Percentiles rank a stretch among this genome's conserved stretches.
phyloP scores from a whole-genome alignment of 2,797 vertebrate genomes.

The Ptychadena robeensis region DNA sequence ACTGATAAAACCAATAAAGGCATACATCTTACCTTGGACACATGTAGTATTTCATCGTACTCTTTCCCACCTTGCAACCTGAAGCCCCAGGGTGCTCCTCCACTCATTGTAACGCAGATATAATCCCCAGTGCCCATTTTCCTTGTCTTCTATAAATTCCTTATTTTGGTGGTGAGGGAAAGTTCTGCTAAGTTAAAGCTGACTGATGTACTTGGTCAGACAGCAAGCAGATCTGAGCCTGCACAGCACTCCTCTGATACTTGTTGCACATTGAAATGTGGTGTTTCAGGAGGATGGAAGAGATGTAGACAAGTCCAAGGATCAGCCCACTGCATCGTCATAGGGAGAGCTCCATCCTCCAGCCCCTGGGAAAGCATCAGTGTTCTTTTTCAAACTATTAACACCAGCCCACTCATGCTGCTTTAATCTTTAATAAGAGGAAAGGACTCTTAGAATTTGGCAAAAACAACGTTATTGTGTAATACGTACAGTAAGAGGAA shows the following conservation, averaged over 20 bases:
- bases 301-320: constrained; percentile 59
- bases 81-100: constrained; percentile 95
- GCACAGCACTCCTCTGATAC: constrained; percentile 47
- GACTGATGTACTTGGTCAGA: constrained; percentile 3
- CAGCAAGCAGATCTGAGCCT: constrained; percentile 1
- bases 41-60: constrained; percentile 81
- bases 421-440: not conserved
- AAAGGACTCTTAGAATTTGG: not conserved
- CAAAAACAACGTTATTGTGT: not conserved
- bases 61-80: constrained; percentile 85
- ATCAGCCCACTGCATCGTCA: constrained; percentile 77
- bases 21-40: constrained; percentile 83
- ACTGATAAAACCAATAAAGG: not conserved
- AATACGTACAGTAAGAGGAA: not conserved
- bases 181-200: constrained; percentile 58
- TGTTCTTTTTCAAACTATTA: not conserved
- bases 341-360: constrained; percentile 69
- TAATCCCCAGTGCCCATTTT: constrained; percentile 92
- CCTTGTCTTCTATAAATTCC: constrained; percentile 61
- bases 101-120: constrained; percentile 89
- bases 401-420: not conserved
- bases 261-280: constrained; percentile 63
- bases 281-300: constrained; percentile 61
- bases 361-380: constrained; percentile 63
- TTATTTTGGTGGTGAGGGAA: constrained; percentile 49